These are phyloP conservation scores for Steatornis caripensis DNA, from an alignment of 2,113 vertebrate genomes.

Conservation along the genomic window DNA sequence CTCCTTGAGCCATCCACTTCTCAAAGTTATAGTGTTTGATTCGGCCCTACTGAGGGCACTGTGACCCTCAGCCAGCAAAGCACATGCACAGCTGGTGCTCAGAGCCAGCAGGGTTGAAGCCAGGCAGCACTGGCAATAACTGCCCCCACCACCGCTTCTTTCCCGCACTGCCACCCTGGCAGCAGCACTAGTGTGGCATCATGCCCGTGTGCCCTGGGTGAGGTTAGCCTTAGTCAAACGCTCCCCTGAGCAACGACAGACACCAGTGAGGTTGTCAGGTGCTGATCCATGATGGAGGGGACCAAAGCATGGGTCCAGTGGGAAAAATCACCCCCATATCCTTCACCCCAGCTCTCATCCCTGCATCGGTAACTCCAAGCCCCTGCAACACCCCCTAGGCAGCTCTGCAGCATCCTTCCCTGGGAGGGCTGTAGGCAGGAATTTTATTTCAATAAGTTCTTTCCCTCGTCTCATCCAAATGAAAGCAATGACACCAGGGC, in stretches of 20 bases:
- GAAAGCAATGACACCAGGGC: neutral
- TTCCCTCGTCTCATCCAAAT: neutral
- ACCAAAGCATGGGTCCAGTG: neutral
- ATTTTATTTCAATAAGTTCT: neutral
- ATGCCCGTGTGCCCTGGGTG: accelerated
- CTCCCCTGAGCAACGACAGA: neutral
- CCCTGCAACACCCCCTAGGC: no score
- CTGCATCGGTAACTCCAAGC: neutral
- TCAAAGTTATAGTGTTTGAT: neutral
- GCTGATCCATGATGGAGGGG: neutral
- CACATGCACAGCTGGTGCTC: accelerated
- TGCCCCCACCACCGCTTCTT: accelerated
- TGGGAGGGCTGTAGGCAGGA: neutral
- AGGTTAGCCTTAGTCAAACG: neutral
- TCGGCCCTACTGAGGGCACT: neutral
- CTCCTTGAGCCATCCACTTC: neutral
- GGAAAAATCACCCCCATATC: neutral
- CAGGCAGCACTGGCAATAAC: neutral
- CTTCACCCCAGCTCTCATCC: neutral
- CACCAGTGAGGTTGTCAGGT: neutral
- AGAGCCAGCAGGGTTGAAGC: neutral
- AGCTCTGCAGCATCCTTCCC: neutral
- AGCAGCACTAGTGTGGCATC: neutral
- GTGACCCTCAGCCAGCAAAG: neutral
- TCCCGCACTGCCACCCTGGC: neutral